Evolutionary conservation across 1,140 invertebrate genomes (phyloP), one percentile per base, ranked within the genome.

Genomic region (Chymomyza costata): DNA sequence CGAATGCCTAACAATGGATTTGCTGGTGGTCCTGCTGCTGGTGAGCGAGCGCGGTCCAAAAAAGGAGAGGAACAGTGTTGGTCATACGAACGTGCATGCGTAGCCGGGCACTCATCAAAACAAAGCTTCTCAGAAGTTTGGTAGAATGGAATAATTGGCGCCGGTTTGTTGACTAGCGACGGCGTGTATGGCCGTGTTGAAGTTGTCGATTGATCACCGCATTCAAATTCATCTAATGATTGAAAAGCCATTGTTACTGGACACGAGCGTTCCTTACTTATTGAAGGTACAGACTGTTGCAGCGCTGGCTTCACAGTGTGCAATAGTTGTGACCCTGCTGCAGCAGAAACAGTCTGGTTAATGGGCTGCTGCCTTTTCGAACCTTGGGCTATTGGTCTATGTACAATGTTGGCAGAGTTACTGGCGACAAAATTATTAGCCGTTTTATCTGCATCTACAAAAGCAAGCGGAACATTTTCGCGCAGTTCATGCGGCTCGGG

Each of bases 111-210:
- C 65, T 89, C 89, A 13, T 90, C 87, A 35, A 89, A 87, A 31
- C 89, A 87, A 56, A 91, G 87, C 84, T 90, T 90, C 82, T 89
- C 89, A 80, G 69, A 45, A 10, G 83, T 85, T 60, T 91, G 90
- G 73, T 91, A 91, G 74, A 88, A 89, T 13, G 90, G 90, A 49
- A 91, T 87, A 45, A 90, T 87, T 8, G 90, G 89, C 0, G 90
- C 89, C 40, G 89, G 88, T 86, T 91, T 91, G 81, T 90, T 90
- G 47, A 89, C 90, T 82, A 89, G 80, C 81, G 89, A 90, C 1
- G 90, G 90, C 38, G 90, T 90, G 47, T 87, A 86, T 16, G 90
- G 86, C 37, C 90, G 52, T 0, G 57, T 61, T n/a, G 71, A 67
- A 14, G 65, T 74, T 48, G 63, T 44, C 84, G 88, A 63, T 85